Conservation (phyloP, 2,888 invertebrate species). For the Drosophila vallismaia region DNA sequence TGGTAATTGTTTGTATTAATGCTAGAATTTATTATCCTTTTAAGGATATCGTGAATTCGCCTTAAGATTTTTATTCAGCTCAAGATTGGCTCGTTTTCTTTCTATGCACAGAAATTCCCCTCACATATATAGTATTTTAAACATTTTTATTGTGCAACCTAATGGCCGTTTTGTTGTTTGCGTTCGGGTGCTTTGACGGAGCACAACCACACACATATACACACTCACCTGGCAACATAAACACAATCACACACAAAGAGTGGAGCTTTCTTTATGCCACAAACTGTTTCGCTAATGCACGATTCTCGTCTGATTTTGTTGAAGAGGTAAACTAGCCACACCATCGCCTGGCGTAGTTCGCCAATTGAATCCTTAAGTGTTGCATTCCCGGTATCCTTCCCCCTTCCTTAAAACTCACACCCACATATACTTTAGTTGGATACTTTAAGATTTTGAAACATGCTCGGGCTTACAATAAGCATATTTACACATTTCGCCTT, state of each 20-base stretch:
- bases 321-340: conserved; percentile 65
- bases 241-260: conserved; percentile 6
- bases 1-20: not conserved
- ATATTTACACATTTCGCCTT: conserved; percentile 41
- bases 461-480: conserved; percentile 66
- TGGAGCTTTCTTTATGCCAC: conserved; percentile 59
- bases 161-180: conserved; percentile 73
- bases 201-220: conserved; percentile 12
- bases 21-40: not conserved
- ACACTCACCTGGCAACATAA: conserved; percentile 7
- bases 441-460: conserved; percentile 75
- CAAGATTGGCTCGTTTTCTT: conserved; percentile 20
- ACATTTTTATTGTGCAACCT: conserved; percentile 72
- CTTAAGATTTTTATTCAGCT: not conserved
- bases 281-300: conserved; percentile 73
- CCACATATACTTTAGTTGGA: conserved; percentile 54
- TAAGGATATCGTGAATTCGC: conserved; percentile 14
- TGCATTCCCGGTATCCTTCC: conserved; percentile 36
- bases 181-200: conserved; percentile 46
- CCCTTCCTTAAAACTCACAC: not conserved
- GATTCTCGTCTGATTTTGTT: conserved; percentile 40
- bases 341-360: conserved; percentile 48
- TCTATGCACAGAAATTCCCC: conserved; percentile 18
- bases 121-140: conserved; percentile 66
- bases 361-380: conserved; percentile 72